Percentiles rank a stretch among this genome's conserved stretches.
Evolutionary conservation across 2,797 vertebrate genomes (phyloP).

Genomic region (Malurus splendens): DNA sequence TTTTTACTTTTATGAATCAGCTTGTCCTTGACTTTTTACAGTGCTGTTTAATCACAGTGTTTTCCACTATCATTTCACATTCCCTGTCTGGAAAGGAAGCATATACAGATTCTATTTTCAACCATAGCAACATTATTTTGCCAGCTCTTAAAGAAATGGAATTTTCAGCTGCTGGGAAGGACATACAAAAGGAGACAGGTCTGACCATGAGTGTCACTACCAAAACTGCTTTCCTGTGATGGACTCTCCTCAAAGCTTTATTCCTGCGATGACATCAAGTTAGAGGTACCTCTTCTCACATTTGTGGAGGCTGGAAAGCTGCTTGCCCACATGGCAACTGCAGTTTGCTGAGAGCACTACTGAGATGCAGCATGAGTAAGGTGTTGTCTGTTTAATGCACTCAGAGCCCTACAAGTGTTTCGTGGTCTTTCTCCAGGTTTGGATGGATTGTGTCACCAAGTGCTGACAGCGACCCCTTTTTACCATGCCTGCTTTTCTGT

Average conservation of each 20-base stretch:
- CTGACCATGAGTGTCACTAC: background rate
- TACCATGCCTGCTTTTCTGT: background rate
- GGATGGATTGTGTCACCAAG: background rate
- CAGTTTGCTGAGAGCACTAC: background rate
- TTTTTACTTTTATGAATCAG: background rate
- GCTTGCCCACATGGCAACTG: background rate
- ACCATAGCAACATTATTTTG: background rate
- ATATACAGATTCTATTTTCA: background rate
- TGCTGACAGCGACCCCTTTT: background rate
- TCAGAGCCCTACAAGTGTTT: background rate
- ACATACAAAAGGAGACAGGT: background rate
- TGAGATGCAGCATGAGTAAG: background rate
- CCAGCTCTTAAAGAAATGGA: background rate
- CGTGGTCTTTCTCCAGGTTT: fast-evolving
- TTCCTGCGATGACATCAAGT: background rate
- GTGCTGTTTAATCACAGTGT: background rate
- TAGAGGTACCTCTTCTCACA: background rate
- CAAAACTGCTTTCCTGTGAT: background rate
- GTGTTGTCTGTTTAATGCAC: background rate
- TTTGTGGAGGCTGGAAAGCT: background rate
- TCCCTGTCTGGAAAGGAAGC: background rate
- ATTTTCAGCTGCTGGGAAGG: background rate
- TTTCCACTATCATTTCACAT: background rate
- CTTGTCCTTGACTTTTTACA: background rate
- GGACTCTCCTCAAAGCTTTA: background rate